These are phyloP conservation scores for Lochmaea crataegi DNA, from an alignment of 2,888 invertebrate genomes.

Conservation along the genomic window DNA sequence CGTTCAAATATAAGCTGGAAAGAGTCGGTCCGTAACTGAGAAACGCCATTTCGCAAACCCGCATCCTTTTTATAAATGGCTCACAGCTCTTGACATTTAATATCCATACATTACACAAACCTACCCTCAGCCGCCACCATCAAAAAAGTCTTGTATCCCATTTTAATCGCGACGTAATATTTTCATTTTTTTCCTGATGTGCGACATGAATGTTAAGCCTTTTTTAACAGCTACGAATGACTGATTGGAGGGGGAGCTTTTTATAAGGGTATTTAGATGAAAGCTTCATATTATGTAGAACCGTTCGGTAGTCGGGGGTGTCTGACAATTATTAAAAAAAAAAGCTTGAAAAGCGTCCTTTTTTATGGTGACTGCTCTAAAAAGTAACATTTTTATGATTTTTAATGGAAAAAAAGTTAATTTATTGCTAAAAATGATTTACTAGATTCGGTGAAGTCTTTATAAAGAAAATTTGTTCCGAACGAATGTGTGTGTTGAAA, in stretches of 20 bases:
- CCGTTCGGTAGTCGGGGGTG: neutral
- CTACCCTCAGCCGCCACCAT: slow-evolving; percentile 46
- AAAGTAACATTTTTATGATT: too few relatives aligned
- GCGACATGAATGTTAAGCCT: slow-evolving; percentile 42
- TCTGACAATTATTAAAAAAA: slow-evolving; percentile 3
- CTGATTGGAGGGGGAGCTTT: slow-evolving; percentile 36
- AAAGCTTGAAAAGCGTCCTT: neutral
- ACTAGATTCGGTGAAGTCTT: too few relatives aligned
- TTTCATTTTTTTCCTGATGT: slow-evolving; percentile 44
- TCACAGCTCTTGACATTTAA: slow-evolving; percentile 61
- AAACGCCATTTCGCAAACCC: slow-evolving; percentile 55
- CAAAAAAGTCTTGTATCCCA: slow-evolving; percentile 47
- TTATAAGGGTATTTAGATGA: slow-evolving; percentile 28
- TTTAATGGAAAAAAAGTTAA: too few relatives aligned
- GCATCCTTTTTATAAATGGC: slow-evolving; percentile 62
- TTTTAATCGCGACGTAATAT: slow-evolving; percentile 47
- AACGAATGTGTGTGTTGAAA: neutral
- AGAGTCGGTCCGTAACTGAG: slow-evolving; percentile 32
- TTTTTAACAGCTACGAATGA: slow-evolving; percentile 39
- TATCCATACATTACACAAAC: slow-evolving; percentile 61
- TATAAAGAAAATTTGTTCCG: neutral
- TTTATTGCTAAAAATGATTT: too few relatives aligned
- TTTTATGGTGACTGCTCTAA: neutral
- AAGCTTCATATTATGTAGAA: slow-evolving; percentile 7
- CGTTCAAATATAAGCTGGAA: slow-evolving; percentile 4